Base-by-base conservation (phyloP, 1,140 invertebrate species). In the Heliconius nattereri region DNA sequence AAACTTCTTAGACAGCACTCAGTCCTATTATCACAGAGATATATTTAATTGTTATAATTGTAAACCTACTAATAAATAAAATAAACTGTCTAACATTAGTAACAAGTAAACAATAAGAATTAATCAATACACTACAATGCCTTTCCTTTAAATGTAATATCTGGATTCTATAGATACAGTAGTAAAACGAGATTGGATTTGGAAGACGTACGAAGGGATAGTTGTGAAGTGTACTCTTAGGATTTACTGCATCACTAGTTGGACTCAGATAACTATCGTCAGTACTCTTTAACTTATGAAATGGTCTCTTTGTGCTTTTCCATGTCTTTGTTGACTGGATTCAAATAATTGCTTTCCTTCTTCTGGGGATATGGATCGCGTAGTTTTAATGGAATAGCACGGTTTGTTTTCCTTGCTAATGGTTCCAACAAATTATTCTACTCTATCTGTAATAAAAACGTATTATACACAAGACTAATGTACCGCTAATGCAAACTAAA, bases 231-330 rank as follows among this genome's bases (percentile, higher is more conserved):
- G 85, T 89, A 87, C 89, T 87, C 86, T 83, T 82, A 89, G 89
- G 88, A 92, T 91, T 92, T 92, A 91, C 86, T 87, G 88, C 90
- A 92, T 91, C 90, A 94, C 90, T 91, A 92, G 89, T 92, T 90
- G 85, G 86, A 85, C 88, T 86, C 86, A 87, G 87, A 89, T 91
- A 92, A 90, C 90, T 91, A 92, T 91, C 89, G 83, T 90, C 86
- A 86, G 88, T 87, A 85, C 84, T 87, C 85, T 90, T 87, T 88
- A 90, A 92, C 90, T 92, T 92, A 90, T 91, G 90, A 92, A 92
- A 92, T 91, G 86, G 90, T 91, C 87, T 86, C 89, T 91, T 91
- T 92, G 89, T 91, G 88, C 87, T 83, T 85, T 83, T 83, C 84
- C 82, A 85, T 81, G 86, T 91, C 90, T 91, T 90, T 91, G 90